Evolutionary conservation across 1,140 invertebrate genomes (phyloP), one percentile per base, ranked within the genome.

Genomic region (Calosoma granatense): DNA sequence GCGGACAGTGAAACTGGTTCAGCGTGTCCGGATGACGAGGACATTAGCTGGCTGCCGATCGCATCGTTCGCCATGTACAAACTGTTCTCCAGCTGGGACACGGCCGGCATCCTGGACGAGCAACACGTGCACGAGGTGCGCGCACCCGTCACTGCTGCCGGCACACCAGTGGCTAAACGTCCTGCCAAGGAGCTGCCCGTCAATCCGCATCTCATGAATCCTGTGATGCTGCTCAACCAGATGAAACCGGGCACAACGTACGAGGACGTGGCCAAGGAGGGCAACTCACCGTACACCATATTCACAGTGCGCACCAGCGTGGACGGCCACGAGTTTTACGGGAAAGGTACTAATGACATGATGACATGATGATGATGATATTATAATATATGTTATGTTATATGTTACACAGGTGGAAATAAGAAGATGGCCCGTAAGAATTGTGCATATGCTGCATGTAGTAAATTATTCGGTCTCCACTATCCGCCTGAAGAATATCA

Each of bases 21-120:
- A n/a, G n/a, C n/a, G n/a, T n/a, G 20, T 15, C 1, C 47, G 1
- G 47, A 2, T 22, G 20, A 1, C 1, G 51, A 53, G 2, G 77
- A 79, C 52, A 72, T 79, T 22, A 77, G 78, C 12, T 80, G 78
- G 78, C 74, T 76, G 53, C 78, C 74, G 43, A 63, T 80, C 20
- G 78, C 77, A 1, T 76, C 74, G 51, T 80, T 79, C 66, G 78
- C 78, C 53, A 61, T 80, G 1, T 77, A 78, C 58, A 79, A 78
- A 67, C 64, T 80, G 11, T 79, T 80, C 63, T 64, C 74, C 2
- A 77, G 79, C 58, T 80, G 78, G 77, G 76, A 79, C 56, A 75
- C 73, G 60, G 75, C 77, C 57, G 76, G 77, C n/a, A n/a, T n/a
- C n/a, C n/a, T n/a, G n/a, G 74, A 72, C n/a, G 72, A 30, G 14